Base-by-base conservation (phyloP, 2,888 invertebrate species). In the Resseliella maxima region DNA sequence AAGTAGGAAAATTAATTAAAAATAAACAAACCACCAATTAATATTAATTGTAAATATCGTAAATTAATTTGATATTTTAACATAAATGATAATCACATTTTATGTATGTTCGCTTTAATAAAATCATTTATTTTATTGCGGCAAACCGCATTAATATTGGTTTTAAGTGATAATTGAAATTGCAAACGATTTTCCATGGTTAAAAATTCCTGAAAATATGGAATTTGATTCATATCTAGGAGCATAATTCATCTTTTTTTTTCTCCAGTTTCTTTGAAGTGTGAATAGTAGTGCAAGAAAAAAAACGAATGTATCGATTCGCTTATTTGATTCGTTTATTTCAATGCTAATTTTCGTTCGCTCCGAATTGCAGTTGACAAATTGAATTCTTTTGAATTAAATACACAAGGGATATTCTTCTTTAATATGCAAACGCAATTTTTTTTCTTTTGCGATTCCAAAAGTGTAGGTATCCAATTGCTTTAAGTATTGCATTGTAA, bases 371-470 rank as follows among this genome's bases (percentile, higher is more conserved):
- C 59, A 59, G 24, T 59, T 59, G 59, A 59, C 59, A 59, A 59
- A 59, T 59, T 59, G 59, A 59, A 59, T 59, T 59, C 24, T 24
- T 59, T 59, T 59, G 59, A 59, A 59, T 5, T 24, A 24, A 59
- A 59, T 59, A 3, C 59, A 59, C 12, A 10, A 3, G 59, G 59
- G 59, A 24, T 15, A 8, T 6, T 59, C 15, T 59, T 10, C n/a
- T 59, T 59, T 59, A 24, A 10, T 2, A 59, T 59, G 59, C 59
- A 24, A 59, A 59, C n/a, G 24, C 59, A 3, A 8, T 12, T 18
- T 24, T 59, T 24, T 24, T 41, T 41, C 12, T 41, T 24, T n/a
- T 24, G 59, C 24, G 8, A 18, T 24, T 59, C 24, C 59, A 59
- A 59, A 59, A 59, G 59, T 24, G 59, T 18, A 41, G 8, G 15